These are phyloP conservation scores for Vulpes vulpes DNA, from an alignment of 2,113 vertebrate species.

Conservation along the genomic window DNA sequence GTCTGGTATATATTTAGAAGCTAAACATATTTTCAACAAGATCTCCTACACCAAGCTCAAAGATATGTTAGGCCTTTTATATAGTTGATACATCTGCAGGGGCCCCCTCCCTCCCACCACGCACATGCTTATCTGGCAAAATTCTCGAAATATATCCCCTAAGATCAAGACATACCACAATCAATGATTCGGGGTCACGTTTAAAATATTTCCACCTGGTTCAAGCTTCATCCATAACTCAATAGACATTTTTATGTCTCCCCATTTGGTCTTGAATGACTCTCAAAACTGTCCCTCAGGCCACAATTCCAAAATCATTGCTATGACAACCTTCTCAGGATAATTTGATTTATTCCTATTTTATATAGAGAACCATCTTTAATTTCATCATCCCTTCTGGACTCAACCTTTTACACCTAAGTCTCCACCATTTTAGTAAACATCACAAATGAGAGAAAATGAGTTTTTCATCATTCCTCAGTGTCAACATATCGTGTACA, in stretches of 20 bases:
- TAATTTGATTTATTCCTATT: not conserved
- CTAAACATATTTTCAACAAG: not conserved
- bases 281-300: not conserved
- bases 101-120: accelerated
- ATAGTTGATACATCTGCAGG: not conserved
- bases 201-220: not conserved
- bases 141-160: not conserved
- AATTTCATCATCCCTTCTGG: not conserved
- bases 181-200: too few relatives aligned
- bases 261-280: not conserved
- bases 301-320: not conserved
- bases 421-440: not conserved
- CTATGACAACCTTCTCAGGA: not conserved
- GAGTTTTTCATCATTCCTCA: not conserved
- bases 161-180: too few relatives aligned
- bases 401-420: not conserved
- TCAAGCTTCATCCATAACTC: not conserved
- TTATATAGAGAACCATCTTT: not conserved
- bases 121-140: not conserved
- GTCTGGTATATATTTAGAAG: not conserved
- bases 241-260: not conserved
- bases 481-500: not conserved
- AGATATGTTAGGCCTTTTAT: not conserved
- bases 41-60: accelerated
- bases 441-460: not conserved